Conservation (phyloP, 2,113 vertebrate genomes). For the Rallus limicola region DNA sequence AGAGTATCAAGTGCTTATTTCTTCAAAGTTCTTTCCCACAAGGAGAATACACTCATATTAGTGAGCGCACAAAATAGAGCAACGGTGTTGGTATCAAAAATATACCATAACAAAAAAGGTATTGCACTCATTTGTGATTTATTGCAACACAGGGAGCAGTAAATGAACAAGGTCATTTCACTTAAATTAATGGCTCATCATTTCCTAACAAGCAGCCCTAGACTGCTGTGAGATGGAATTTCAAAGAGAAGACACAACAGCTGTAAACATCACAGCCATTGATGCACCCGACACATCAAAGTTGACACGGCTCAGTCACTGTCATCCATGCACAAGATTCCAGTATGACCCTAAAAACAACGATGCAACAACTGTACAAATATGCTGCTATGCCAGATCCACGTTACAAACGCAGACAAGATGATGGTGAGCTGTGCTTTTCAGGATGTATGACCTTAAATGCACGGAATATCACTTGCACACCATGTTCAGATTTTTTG, state of each 20-base stretch:
- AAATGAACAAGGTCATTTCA: slow-evolving; percentile 56
- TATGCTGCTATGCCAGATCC: background rate
- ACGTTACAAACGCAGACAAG: background rate
- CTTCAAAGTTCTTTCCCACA: background rate
- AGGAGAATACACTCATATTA: background rate
- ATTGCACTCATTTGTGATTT: background rate
- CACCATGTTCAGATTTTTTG: background rate
- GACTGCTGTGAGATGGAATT: slow-evolving; percentile 51
- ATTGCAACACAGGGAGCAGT: background rate
- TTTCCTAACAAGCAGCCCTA: slow-evolving; percentile 14
- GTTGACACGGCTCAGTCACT: slow-evolving; percentile 45
- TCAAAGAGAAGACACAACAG: slow-evolving; percentile 65
- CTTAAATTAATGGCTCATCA: slow-evolving; percentile 30
- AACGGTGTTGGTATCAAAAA: background rate
- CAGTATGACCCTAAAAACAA: slow-evolving; percentile 67
- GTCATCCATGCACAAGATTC: slow-evolving; percentile 62
- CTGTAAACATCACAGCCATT: slow-evolving; percentile 68
- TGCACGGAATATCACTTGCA: background rate
- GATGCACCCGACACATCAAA: slow-evolving; percentile 64
- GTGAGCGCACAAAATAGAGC: background rate
- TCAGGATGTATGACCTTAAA: slow-evolving; percentile 24
- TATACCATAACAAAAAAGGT: rapidly evolving
- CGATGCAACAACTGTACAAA: slow-evolving; percentile 73
- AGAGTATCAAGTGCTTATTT: background rate
- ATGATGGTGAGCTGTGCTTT: background rate